phyloP scores from a whole-genome alignment of 2,888 invertebrate genomes.

The Pseudococcus longispinus region DNA sequence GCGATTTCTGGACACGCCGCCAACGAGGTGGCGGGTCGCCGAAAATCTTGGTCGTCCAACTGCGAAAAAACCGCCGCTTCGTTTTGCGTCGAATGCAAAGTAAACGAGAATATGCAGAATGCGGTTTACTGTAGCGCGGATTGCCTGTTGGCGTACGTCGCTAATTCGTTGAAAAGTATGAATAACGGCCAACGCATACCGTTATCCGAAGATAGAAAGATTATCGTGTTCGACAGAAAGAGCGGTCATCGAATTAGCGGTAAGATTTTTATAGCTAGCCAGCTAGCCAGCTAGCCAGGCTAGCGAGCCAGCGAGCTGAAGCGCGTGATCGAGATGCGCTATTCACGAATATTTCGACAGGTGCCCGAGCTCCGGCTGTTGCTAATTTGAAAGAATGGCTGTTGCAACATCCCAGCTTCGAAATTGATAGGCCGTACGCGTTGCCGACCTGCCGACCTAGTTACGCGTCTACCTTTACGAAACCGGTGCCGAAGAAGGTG shows the following conservation, averaged over 20 bases:
- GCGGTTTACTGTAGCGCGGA: constrained; percentile 89
- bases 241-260: constrained; percentile 72
- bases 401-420: constrained; percentile 84
- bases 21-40: background rate
- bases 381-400: constrained; percentile 83
- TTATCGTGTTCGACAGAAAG: constrained; percentile 84
- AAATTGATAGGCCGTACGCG: constrained; percentile 69
- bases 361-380: constrained; percentile 83
- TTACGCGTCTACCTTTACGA: background rate
- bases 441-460: constrained; percentile 8
- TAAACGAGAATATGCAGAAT: constrained; percentile 74
- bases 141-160: constrained; percentile 83
- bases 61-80: constrained; percentile 59
- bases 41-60: background rate
- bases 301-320: no score
- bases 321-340: no score
- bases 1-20: background rate
- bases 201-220: constrained; percentile 61
- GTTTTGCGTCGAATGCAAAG: constrained; percentile 79
- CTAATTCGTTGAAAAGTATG: constrained; percentile 59
- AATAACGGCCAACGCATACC: constrained; percentile 30
- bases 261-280: constrained; percentile 47
- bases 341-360: constrained; percentile 64
- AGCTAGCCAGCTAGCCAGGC: no score
- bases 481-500: background rate